A percentile compares a stretch with the other conserved stretches of the same genome.
Evolutionary conservation across 1,140 invertebrate genomes (phyloP).

Genomic region (Cotesia glomerata): DNA sequence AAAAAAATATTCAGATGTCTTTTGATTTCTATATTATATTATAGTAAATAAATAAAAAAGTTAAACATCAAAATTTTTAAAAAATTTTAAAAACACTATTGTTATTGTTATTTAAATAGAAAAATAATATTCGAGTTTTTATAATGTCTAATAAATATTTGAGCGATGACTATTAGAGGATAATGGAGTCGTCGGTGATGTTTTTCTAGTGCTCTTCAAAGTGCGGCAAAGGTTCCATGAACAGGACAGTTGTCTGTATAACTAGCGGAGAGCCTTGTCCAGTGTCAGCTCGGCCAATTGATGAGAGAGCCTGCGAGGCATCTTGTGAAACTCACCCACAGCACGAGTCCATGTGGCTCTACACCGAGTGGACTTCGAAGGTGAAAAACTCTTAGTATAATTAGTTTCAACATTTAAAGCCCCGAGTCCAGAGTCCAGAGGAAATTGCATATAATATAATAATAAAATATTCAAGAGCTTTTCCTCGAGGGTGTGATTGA

Average conservation of each 20-base stretch:
- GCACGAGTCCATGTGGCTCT: slow-evolving; percentile 44
- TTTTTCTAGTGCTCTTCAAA: slow-evolving; percentile 49
- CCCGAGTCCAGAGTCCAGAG: too few species aligned
- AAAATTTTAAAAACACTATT: not conserved
- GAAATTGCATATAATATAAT: too few species aligned
- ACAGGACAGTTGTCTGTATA: slow-evolving; percentile 53
- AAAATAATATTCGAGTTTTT: not conserved
- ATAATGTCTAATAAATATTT: slow-evolving; percentile 6
- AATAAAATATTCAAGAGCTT: not conserved
- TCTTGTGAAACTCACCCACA: slow-evolving; percentile 38
- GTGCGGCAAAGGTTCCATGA: slow-evolving; percentile 49
- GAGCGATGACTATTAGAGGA: not conserved
- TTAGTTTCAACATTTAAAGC: not conserved
- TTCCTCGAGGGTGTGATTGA: slow-evolving; percentile 11
- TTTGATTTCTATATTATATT: too few species aligned
- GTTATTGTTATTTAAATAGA: not conserved
- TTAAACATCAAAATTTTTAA: too few species aligned
- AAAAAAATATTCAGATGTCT: too few species aligned
- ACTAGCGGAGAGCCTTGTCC: slow-evolving; percentile 47
- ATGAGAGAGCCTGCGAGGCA: slow-evolving; percentile 45
- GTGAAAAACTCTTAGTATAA: slow-evolving; percentile 33
- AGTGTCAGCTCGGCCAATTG: slow-evolving; percentile 41
- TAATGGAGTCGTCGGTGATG: not conserved
- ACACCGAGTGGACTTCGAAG: slow-evolving; percentile 53
- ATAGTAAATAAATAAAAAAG: too few species aligned